Conservation (phyloP, 2,797 vertebrate species). For the Spondyliosoma cantharus region DNA sequence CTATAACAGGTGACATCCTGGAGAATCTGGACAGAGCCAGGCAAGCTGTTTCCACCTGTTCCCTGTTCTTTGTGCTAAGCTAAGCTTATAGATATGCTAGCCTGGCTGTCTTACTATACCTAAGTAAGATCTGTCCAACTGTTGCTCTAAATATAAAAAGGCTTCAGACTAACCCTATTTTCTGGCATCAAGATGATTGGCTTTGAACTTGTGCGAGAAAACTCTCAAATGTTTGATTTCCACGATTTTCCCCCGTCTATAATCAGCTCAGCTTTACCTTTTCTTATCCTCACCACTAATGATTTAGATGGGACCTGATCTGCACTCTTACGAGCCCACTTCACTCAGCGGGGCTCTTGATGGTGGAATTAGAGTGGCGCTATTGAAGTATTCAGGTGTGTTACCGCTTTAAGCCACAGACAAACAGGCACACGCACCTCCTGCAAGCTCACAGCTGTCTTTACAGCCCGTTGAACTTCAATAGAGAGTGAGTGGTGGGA, state of each 20-base stretch:
- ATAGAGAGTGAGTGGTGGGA: slow-evolving; percentile 32
- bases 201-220: slow-evolving; percentile 21
- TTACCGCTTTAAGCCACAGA: slow-evolving; percentile 40
- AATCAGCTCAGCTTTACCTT: slow-evolving; percentile 32
- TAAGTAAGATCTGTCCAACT: not conserved
- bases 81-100: not conserved
- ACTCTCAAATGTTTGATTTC: slow-evolving; percentile 13
- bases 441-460: slow-evolving; percentile 48
- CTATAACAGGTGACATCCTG: not conserved
- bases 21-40: not conserved
- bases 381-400: slow-evolving; percentile 55
- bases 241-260: not conserved
- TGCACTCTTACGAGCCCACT: slow-evolving; percentile 39
- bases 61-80: not conserved
- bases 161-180: not conserved
- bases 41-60: not conserved
- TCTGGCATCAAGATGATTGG: not conserved
- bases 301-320: slow-evolving; percentile 40
- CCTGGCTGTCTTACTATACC: no score
- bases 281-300: slow-evolving; percentile 35
- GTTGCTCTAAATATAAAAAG: not conserved
- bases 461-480: slow-evolving; percentile 59
- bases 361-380: slow-evolving; percentile 28
- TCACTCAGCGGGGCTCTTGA: slow-evolving; percentile 34
- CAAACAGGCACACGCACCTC: slow-evolving; percentile 54